Evolutionary conservation across 2,113 vertebrate genomes (phyloP).

Genomic region (Chitala chitala): DNA sequence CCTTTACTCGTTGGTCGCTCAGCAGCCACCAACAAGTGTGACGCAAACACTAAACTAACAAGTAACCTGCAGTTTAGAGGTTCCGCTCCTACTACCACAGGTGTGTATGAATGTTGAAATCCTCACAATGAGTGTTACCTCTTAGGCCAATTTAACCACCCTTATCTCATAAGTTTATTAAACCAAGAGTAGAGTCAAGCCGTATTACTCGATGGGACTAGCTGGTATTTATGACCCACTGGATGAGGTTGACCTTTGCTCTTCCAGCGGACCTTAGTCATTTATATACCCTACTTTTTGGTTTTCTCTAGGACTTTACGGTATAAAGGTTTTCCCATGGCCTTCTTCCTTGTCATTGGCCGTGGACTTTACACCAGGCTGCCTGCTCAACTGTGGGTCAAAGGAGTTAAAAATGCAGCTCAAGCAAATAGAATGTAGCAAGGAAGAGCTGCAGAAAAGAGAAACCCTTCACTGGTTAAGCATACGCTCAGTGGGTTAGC

Average conservation of each 20-base stretch:
- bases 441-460: too few species aligned
- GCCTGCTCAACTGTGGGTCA: neutral
- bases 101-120: neutral
- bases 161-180: neutral
- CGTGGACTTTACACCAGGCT: conserved; percentile 11
- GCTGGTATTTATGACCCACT: neutral
- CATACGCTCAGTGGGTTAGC: too few species aligned
- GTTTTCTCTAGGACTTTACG: neutral
- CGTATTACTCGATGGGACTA: neutral
- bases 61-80: too few species aligned
- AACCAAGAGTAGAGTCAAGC: neutral
- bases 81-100: neutral
- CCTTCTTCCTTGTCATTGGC: neutral
- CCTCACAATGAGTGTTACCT: neutral
- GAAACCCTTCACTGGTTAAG: too few species aligned
- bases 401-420: neutral
- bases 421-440: neutral
- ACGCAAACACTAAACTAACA: too few species aligned
- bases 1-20: too few species aligned
- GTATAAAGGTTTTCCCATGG: neutral
- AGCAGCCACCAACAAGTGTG: too few species aligned
- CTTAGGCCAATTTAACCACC: neutral
- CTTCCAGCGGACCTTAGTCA: neutral
- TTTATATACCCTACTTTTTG: neutral
- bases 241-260: neutral